Evolutionary conservation across 92 coral and sea anemone genomes (phyloP).

Genomic region (Epizoanthus ramosus): DNA sequence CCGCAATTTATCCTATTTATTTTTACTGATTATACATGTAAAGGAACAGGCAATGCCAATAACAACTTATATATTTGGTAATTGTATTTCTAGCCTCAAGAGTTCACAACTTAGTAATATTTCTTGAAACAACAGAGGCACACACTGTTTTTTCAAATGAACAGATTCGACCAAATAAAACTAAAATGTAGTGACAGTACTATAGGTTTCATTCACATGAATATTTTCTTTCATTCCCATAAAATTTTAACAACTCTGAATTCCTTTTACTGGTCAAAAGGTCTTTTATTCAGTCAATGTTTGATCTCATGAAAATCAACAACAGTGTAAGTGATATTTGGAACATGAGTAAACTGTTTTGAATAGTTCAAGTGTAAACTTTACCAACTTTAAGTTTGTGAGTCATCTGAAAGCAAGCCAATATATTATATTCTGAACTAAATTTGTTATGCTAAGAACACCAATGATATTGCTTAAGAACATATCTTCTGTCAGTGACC

Average conservation of each 20-base stretch:
- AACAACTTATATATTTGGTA: no score
- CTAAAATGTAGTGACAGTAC: no score
- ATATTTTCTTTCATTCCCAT: no score
- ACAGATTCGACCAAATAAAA: no score
- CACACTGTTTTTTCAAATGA: not conserved
- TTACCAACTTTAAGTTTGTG: not conserved
- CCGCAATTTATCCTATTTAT: not conserved
- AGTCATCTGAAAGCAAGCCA: not conserved
- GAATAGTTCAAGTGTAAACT: not conserved
- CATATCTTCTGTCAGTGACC: not conserved
- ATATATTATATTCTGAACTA: not conserved
- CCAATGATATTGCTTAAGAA: not conserved
- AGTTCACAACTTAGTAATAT: no score
- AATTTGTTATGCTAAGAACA: not conserved
- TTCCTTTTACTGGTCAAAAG: no score
- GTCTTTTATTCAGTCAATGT: no score
- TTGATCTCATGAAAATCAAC: not conserved
- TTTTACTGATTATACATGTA: not conserved
- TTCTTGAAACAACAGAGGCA: no score
- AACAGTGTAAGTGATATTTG: not conserved
- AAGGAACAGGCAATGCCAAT: not conserved
- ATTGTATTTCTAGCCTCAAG: no score
- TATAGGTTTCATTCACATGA: no score
- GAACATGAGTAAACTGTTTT: constrained; percentile 3
- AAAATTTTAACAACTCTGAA: no score